Base-by-base conservation (phyloP, 2,797 vertebrate species). In the Pantherophis alleghaniensis region DNA sequence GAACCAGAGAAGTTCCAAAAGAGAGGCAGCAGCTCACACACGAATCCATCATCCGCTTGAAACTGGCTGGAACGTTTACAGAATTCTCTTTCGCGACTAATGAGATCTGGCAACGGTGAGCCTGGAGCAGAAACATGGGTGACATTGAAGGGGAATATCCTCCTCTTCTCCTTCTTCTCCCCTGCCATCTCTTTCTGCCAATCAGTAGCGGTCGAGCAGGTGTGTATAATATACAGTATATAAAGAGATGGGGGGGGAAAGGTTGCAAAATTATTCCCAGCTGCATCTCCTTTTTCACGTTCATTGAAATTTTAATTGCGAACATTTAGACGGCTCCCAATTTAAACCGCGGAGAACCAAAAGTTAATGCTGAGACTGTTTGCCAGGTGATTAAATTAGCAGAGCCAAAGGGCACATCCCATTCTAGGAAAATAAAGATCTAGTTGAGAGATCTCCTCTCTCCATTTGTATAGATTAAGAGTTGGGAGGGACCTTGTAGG, bases 231-330 rank as follows among this genome's bases (percentile, higher is more conserved):
- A n/a, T 32, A 37, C 69, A 18, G 69, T 18, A 24, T 83, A 24
- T 47, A 83, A 83, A 83, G 20, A 83, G 74, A 51, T 51, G 12
- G 11, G 2, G 60, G 9, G 18, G 18, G 5, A 10, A 11, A 87
- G 5, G 9, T 20, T 26, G 22, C n/a, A 59, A 28, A 66, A 92
- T 26, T 12, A 86, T 87, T 91, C 18, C 18, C 92, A 91, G 92
- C 61, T 74, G 89, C 89, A 87, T 59, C 55, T 90, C 79, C 92
- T 42, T 63, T 51, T 88, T 86, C 18, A 7, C 4, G 0, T 87
- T 59, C 89, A 32, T 93, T 87, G 86, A 53, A 79, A 88, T 88
- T 61, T 93, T 79, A 88, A 91, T 88, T 79, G 42, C 83, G 61
- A 83, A 88, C 22, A 13, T 88, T 88, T 86, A 60, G 32, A 37